Evolutionary conservation across 92 coral and sea anemone species (phyloP).

Genomic region (Metridium senile): DNA sequence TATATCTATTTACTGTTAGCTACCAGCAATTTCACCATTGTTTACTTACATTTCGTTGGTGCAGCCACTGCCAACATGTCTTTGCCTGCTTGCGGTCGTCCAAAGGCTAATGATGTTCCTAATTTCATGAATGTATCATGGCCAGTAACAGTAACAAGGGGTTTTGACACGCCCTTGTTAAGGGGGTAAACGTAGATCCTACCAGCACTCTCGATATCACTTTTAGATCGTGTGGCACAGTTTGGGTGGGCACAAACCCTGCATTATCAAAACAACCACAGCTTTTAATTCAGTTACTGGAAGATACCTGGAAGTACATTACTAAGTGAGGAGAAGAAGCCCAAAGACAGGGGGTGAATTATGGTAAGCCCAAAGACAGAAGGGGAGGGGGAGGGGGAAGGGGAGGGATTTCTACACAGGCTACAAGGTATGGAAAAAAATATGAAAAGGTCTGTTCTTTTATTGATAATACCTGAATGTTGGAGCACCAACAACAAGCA

Average conservation of each 20-base stretch:
- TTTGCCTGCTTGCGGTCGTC: constrained; percentile 59
- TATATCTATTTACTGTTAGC: too few relatives aligned
- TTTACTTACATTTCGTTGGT: constrained; percentile 76
- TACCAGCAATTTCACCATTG: too few relatives aligned
- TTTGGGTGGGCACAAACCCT: constrained; percentile 73
- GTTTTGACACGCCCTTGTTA: constrained; percentile 19
- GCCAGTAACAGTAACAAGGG: constrained; percentile 73
- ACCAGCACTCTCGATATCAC: constrained; percentile 89
- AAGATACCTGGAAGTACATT: too few relatives aligned
- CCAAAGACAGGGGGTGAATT: too few relatives aligned
- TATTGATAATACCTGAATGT: constrained; percentile 71
- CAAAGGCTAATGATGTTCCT: constrained; percentile 82
- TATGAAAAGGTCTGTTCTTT: too few relatives aligned
- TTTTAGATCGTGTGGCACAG: constrained; percentile 71
- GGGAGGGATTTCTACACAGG: too few relatives aligned
- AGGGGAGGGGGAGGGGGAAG: too few relatives aligned
- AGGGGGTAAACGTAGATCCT: constrained; percentile 70
- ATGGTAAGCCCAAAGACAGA: too few relatives aligned
- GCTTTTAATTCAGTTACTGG: too few relatives aligned
- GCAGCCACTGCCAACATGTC: constrained; percentile 80
- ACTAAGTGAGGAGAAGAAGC: too few relatives aligned
- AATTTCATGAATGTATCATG: constrained; percentile 73
- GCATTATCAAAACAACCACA: background rate
- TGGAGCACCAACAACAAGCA: constrained; percentile 80
- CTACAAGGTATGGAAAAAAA: too few relatives aligned